Evolutionary conservation across 1,140 invertebrate species (phyloP).

Genomic region (Zaprionus inermis): DNA sequence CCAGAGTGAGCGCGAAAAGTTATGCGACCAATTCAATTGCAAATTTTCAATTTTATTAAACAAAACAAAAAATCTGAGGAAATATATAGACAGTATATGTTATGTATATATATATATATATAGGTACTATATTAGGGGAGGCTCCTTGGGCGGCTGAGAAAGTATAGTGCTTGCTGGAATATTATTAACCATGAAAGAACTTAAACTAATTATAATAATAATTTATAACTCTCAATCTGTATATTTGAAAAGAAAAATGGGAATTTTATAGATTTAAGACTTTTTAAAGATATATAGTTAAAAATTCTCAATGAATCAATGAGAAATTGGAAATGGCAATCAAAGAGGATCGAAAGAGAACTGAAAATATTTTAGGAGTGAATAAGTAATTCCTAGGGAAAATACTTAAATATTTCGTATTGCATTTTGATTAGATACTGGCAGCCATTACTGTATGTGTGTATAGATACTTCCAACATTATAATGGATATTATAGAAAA

Average conservation of each 20-base stretch:
- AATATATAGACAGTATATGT: not conserved
- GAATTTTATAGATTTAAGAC: not conserved
- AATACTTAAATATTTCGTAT: not conserved
- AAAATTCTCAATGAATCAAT: not conserved
- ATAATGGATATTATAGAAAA: not conserved
- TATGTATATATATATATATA: slow-evolving; percentile 5
- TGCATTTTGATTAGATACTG: slow-evolving; percentile 1
- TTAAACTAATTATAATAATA: too few species aligned
- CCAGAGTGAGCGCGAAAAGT: slow-evolving; percentile 30
- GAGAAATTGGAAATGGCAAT: not conserved
- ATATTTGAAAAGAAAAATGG: not conserved
- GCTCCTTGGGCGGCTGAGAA: not conserved
- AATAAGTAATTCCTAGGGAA: not conserved
- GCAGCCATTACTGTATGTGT: not conserved
- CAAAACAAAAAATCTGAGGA: not conserved
- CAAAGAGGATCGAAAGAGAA: too few species aligned
- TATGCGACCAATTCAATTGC: slow-evolving; percentile 11
- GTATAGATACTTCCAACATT: not conserved
- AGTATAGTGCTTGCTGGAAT: slow-evolving; percentile 3
- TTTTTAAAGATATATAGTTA: not conserved
- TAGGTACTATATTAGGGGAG: slow-evolving; percentile 14
- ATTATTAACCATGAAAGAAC: not conserved
- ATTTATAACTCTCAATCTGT: too few species aligned
- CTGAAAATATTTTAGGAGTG: not conserved
- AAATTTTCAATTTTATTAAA: slow-evolving; percentile 5